Conservation (phyloP, 2,888 invertebrate genomes). For the Lochmaea crataegi region DNA sequence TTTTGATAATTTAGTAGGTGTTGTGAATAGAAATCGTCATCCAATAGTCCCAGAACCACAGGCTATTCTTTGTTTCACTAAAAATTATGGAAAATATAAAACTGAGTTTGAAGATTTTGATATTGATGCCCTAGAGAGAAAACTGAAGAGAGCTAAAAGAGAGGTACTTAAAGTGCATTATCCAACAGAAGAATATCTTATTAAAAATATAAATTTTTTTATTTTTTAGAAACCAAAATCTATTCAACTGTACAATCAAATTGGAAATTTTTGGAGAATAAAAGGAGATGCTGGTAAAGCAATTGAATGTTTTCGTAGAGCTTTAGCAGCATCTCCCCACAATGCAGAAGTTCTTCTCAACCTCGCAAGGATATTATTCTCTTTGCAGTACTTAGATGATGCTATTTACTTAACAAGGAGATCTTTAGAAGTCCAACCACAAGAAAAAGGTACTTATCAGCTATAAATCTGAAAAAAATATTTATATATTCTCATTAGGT, state of each 20-base stretch:
- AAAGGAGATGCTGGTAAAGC: slow-evolving; percentile 88
- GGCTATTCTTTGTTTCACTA: slow-evolving; percentile 81
- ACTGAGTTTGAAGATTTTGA: slow-evolving; percentile 75
- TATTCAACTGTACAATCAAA: slow-evolving; percentile 88
- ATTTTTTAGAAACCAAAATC: slow-evolving; percentile 78
- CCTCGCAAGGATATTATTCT: slow-evolving; percentile 85
- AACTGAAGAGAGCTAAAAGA: slow-evolving; percentile 81
- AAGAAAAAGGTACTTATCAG: slow-evolving; percentile 70
- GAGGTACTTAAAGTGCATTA: slow-evolving; percentile 66
- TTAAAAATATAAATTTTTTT: neutral
- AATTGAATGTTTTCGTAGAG: slow-evolving; percentile 90
- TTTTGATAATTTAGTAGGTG: slow-evolving; percentile 88
- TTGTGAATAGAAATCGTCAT: slow-evolving; percentile 84
- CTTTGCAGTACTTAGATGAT: slow-evolving; percentile 89
- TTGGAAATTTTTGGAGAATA: slow-evolving; percentile 92
- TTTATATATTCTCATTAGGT: slow-evolving; percentile 62
- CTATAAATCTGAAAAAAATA: neutral
- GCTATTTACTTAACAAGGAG: slow-evolving; percentile 88
- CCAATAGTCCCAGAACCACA: slow-evolving; percentile 88
- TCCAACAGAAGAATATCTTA: neutral
- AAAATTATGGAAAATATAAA: slow-evolving; percentile 70
- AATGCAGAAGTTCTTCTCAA: slow-evolving; percentile 88
- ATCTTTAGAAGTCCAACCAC: slow-evolving; percentile 85
- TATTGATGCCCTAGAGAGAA: slow-evolving; percentile 78
- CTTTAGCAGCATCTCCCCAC: slow-evolving; percentile 85